phyloP scores from a whole-genome alignment of 2,888 invertebrate genomes.

The Apamea monoglypha region DNA sequence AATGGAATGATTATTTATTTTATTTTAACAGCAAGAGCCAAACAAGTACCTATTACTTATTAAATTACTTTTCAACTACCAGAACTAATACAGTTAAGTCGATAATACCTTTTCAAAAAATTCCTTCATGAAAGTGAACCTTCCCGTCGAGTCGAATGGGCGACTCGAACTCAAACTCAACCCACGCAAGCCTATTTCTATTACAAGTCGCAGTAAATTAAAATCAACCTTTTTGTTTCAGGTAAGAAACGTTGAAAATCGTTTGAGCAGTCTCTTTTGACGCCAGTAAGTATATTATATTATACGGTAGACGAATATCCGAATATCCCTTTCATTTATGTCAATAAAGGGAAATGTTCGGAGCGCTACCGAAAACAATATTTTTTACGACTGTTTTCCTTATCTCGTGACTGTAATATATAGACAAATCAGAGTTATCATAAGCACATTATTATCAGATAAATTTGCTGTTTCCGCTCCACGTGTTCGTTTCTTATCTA shows the following conservation, averaged over 20 bases:
- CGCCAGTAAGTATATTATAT: constrained; percentile 57
- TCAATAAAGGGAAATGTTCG: constrained; percentile 43
- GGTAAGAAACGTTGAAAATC: constrained; percentile 65
- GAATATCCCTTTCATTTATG: constrained; percentile 48
- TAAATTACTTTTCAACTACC: constrained; percentile 14
- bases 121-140: constrained; percentile 34
- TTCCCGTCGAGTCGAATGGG: constrained; percentile 21
- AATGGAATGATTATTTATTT: neutral
- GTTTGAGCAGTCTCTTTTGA: constrained; percentile 47
- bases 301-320: constrained; percentile 28
- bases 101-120: constrained; percentile 38
- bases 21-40: neutral
- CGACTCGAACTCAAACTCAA: constrained; percentile 1
- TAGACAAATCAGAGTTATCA: constrained; percentile 60
- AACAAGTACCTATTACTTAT: constrained; percentile 4
- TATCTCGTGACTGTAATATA: constrained; percentile 48
- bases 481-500: constrained; percentile 49
- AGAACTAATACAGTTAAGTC: constrained; percentile 10
- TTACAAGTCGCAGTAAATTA: constrained; percentile 56
- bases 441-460: constrained; percentile 51
- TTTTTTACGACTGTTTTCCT: constrained; percentile 37
- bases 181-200: constrained; percentile 51
- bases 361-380: constrained; percentile 24
- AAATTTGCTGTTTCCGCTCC: constrained; percentile 49
- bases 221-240: constrained; percentile 68